phyloP scores from a whole-genome alignment of 2,113 vertebrate species.

The Poecilia latipinna region DNA sequence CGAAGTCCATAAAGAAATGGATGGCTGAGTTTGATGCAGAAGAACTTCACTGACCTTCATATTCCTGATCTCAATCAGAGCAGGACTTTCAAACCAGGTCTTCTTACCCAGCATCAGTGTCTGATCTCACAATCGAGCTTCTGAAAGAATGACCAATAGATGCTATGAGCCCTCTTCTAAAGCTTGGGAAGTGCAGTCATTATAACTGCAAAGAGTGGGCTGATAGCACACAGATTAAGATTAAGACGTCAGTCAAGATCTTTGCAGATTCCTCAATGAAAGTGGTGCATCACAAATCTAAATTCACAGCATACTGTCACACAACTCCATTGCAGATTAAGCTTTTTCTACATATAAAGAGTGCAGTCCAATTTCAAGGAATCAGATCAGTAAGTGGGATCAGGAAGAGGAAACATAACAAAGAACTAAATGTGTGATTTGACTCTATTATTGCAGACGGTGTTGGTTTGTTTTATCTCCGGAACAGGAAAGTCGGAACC shows the following conservation, averaged over 20 bases:
- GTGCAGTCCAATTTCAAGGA: neutral
- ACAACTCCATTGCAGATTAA: neutral
- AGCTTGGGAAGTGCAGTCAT: neutral
- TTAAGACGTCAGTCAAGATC: neutral
- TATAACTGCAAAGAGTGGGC: neutral
- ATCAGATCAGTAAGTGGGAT: neutral
- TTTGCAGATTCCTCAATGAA: neutral
- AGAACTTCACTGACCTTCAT: neutral
- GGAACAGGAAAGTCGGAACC: slow-evolving; percentile 15
- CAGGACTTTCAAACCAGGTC: too few species aligned
- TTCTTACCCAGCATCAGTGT: neutral
- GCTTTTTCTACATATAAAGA: neutral
- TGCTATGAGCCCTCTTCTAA: neutral
- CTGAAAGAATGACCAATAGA: neutral
- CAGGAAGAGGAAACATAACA: neutral
- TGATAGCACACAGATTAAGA: neutral
- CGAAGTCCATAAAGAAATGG: too few species aligned
- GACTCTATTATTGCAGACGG: neutral
- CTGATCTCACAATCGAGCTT: neutral
- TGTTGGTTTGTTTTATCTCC: slow-evolving; percentile 20
- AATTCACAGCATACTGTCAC: neutral
- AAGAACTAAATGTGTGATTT: neutral
- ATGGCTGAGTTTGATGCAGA: too few species aligned
- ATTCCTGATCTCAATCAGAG: neutral
- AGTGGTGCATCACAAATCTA: neutral